phyloP scores from a whole-genome alignment of 37 sponge, comb jelly and placozoan genomes.

The Chondrosia reniformis region DNA sequence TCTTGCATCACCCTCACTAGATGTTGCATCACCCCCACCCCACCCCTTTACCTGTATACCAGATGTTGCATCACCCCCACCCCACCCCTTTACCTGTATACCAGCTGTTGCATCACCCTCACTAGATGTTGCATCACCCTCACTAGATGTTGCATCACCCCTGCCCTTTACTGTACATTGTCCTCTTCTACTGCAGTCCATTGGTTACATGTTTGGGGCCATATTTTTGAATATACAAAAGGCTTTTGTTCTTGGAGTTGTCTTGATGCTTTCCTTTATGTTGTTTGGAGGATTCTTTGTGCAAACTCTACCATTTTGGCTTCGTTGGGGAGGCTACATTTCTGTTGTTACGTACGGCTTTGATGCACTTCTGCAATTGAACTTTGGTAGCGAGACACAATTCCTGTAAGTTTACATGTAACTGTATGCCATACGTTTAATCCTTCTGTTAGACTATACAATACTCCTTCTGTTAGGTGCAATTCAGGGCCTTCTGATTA shows the following conservation, averaged over 20 bases:
- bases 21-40: background rate
- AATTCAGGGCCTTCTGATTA: background rate
- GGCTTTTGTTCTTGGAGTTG: constrained; percentile 22
- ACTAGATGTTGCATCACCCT: too few relatives aligned
- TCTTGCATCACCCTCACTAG: background rate
- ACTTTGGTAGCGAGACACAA: constrained; percentile 27
- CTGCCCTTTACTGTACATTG: background rate
- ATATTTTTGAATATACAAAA: constrained; percentile 19
- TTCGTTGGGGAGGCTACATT: constrained; percentile 44
- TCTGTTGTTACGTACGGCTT: constrained; percentile 58
- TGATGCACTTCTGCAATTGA: constrained; percentile 35
- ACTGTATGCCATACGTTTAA: too few relatives aligned
- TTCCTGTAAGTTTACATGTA: too few relatives aligned
- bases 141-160: background rate
- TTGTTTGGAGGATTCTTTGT: constrained; percentile 77
- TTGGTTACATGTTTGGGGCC: constrained; percentile 62
- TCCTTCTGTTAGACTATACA: too few relatives aligned
- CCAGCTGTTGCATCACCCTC: too few relatives aligned
- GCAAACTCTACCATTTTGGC: constrained; percentile 47
- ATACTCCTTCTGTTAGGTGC: too few relatives aligned
- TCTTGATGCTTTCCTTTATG: constrained; percentile 56
- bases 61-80: background rate
- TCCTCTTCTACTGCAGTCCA: constrained; percentile 4
- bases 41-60: background rate
- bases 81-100: too few relatives aligned